Base-by-base conservation (phyloP, 1,140 invertebrate species). In the Coenobita brevimanus region DNA sequence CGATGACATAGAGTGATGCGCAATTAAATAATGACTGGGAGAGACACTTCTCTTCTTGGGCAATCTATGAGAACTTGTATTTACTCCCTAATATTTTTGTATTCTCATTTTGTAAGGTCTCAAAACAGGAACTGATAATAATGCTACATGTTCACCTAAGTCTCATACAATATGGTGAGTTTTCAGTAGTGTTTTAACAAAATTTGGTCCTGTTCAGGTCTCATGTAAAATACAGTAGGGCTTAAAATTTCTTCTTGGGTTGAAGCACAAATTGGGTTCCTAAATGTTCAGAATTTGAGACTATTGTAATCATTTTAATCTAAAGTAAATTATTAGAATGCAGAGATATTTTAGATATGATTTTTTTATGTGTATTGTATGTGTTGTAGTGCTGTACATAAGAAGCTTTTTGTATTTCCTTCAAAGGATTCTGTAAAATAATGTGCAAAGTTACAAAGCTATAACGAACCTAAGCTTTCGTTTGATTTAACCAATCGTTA, bases 1-100 rank as follows among this genome's bases (percentile, higher is more conserved):
- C 91, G 96, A 96, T 92, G 95, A 96, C 92, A 93, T 94, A 67
- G 94, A 94, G 71, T 90, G 79, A 90, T 64, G 67, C n/a, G 57
- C 21, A 60, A 80, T 43, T 64, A 62, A 73, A 36, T 67, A 33
- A 43, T 75, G 71, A 71, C 67, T 82, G 60, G 73, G 46, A 82
- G 54, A 69, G 43, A 79, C 71, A 81, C 60, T 67, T 82, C 80
- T 82, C 43, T 73, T 73, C 69, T 60, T 78, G 79, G n/a, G 80
- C 86, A 76, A 79, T 82, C 82, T 64, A 54, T 78, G 67, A 76
- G 82, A 50, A 82, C 79, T 79, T 88, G 86, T 88, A 82, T 82
- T 88, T 82, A 88, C 86, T 82, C 80, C 80, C 80, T 88, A 82
- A 82, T 88, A 88, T 88, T 88, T 88, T 88, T 88, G 80, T 88